These are phyloP conservation scores for Enoplolaimus lenunculus DNA, from an alignment of 2,888 invertebrate species.

Conservation along the genomic window DNA sequence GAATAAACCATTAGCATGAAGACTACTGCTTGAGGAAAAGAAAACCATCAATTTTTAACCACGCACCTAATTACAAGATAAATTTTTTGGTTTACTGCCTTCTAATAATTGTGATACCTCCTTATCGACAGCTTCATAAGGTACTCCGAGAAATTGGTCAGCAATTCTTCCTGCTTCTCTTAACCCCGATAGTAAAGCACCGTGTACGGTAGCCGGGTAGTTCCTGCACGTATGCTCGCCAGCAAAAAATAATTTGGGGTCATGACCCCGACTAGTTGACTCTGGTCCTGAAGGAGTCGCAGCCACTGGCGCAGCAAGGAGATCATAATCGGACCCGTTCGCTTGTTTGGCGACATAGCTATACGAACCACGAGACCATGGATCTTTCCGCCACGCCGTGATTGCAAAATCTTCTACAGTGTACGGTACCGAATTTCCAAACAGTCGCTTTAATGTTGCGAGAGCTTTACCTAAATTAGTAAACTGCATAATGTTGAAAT, in stretches of 20 bases:
- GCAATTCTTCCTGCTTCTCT: slow-evolving; percentile 89
- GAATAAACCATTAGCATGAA: too few species aligned
- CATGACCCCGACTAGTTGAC: slow-evolving; percentile 38
- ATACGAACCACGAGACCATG: slow-evolving; percentile 87
- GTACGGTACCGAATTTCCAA: neutral
- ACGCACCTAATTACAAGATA: too few species aligned
- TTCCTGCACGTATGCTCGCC: slow-evolving; percentile 96
- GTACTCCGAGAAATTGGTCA: slow-evolving; percentile 66
- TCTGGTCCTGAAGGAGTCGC: slow-evolving; percentile 5
- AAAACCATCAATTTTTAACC: too few species aligned
- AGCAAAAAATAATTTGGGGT: slow-evolving; percentile 50
- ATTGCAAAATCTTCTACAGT: slow-evolving; percentile 75
- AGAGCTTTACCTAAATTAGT: neutral
- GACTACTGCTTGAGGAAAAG: too few species aligned
- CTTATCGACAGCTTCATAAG: too few species aligned
- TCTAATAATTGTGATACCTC: too few species aligned
- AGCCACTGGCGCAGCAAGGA: slow-evolving; percentile 72
- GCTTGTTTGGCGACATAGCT: slow-evolving; percentile 89
- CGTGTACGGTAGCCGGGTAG: slow-evolving; percentile 96
- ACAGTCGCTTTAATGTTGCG: slow-evolving; percentile 5
- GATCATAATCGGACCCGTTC: slow-evolving; percentile 75
- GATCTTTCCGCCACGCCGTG: slow-evolving; percentile 94
- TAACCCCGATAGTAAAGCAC: slow-evolving; percentile 84
- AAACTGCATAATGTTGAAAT: too few species aligned
- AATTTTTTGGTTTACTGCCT: too few species aligned